Evolutionary conservation across 2,797 vertebrate genomes (phyloP), one percentile per base, ranked within the genome.

Genomic region (Catharus ustulatus): DNA sequence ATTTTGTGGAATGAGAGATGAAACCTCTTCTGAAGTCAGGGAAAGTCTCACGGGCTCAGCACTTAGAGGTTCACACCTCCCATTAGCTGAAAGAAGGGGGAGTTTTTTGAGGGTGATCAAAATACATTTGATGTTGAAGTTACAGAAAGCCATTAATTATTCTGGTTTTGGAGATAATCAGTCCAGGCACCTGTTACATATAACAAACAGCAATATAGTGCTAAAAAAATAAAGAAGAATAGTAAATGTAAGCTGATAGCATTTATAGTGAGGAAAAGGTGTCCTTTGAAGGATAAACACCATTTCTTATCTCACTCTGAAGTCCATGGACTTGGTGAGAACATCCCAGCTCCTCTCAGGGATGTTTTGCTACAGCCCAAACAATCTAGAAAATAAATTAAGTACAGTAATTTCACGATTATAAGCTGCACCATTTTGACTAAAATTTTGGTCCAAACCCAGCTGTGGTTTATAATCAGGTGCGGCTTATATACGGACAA

Each of bases 1-100:
- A 61, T 89, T 89, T 81, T 64, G 19, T 40, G 42, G 29, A 91
- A 87, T 5, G 4, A 80, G 78, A 72, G 64, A 91, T 58, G 36
- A 94, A 94, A 92, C 73, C 30, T 85, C 75, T 64, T 90, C 81
- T 93, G 82, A 95, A 91, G 90, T 75, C 82, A 62, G 30, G n/a
- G 38, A n/a, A 85, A 92, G 61, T 87, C 83, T 84, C 88, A 71
- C 8, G 4, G 62, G 82, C 54, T 87, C 78, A 54, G 19, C 23
- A 34, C 43, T 94, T 80, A 27, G 11, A 80, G 49, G 64, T 72
- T 85, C 61, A 77, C 69, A 83, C 54, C 18, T 68, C 43, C 13
- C 29, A 66, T 55, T 73, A 57, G 48, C 52, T 63, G 40, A 78
- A 93, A 84, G 58, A 76, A 89, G 17, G 20, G 18, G 21, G 0